Evolutionary conservation across 2,888 invertebrate genomes (phyloP).

Genomic region (Heterodera filipjevi): DNA sequence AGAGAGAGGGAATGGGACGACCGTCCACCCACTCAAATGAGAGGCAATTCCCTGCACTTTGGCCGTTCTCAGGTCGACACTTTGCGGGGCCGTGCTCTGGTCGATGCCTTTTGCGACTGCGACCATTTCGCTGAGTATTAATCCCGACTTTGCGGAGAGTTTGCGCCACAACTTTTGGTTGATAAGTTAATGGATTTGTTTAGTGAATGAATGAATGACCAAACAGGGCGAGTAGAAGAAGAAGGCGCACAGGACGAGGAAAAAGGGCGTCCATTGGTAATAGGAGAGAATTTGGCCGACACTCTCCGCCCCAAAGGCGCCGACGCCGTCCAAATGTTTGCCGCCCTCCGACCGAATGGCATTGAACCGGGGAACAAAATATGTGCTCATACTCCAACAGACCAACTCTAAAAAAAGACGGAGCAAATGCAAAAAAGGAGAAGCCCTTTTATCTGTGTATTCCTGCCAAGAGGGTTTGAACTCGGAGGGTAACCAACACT

Average conservation of each 20-base stretch:
- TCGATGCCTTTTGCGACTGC: slow-evolving; percentile 60
- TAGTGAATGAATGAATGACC: slow-evolving; percentile 27
- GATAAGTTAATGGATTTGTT: background rate
- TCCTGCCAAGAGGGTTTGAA: slow-evolving; percentile 63
- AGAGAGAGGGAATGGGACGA: too few relatives aligned
- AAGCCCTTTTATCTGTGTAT: slow-evolving; percentile 46
- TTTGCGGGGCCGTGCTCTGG: slow-evolving; percentile 38
- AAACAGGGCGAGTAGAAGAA: slow-evolving; percentile 65
- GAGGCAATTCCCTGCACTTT: slow-evolving; percentile 37
- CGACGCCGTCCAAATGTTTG: slow-evolving; percentile 11
- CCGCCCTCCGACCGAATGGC: slow-evolving; percentile 45
- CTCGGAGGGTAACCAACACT: slow-evolving; percentile 63
- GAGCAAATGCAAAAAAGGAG: background rate
- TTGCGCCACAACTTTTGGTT: slow-evolving; percentile 48
- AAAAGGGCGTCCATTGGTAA: slow-evolving; percentile 33
- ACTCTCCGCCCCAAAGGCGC: background rate
- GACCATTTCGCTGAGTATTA: slow-evolving; percentile 63
- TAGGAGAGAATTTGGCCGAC: background rate
- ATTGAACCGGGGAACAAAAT: slow-evolving; percentile 59
- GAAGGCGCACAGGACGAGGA: slow-evolving; percentile 61
- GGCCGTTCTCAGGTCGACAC: slow-evolving; percentile 29
- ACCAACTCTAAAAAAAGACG: slow-evolving; percentile 12
- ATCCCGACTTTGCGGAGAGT: slow-evolving; percentile 45
- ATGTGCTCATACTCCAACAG: slow-evolving; percentile 65
- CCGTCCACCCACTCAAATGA: slow-evolving; percentile 23